These are phyloP conservation scores for Chrysoperla carnea DNA, from an alignment of 1,140 invertebrate genomes.

Conservation along the genomic window DNA sequence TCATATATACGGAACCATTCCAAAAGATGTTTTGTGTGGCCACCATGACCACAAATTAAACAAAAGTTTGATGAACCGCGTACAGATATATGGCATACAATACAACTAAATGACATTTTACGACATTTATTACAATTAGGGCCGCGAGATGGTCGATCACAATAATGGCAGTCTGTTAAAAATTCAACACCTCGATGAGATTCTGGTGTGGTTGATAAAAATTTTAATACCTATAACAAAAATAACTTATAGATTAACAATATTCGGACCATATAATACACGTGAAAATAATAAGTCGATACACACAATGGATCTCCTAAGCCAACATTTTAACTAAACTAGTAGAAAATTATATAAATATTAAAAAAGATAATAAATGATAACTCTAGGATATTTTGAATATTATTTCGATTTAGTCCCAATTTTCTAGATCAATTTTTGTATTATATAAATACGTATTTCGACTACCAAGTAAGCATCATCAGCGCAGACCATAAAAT, in stretches of 20 bases:
- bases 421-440: too few relatives aligned
- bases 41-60: constrained; percentile 76
- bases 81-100: constrained; percentile 71
- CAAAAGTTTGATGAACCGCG: constrained; percentile 70
- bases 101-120: constrained; percentile 34
- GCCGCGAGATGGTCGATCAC: constrained; percentile 35
- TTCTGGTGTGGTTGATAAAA: constrained; percentile 36
- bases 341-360: too few relatives aligned
- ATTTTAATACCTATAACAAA: constrained; percentile 49
- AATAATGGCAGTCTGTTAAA: constrained; percentile 52
- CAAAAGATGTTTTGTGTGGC: constrained; percentile 65
- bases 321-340: too few relatives aligned
- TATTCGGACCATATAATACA: too few relatives aligned
- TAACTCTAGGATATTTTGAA: too few relatives aligned
- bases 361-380: too few relatives aligned
- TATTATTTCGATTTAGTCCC: too few relatives aligned
- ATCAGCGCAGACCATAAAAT: too few relatives aligned
- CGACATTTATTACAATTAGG: constrained; percentile 33
- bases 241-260: not conserved
- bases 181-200: constrained; percentile 55
- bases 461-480: too few relatives aligned
- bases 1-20: constrained; percentile 56
- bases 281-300: too few relatives aligned
- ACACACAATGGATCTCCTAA: too few relatives aligned
- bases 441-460: too few relatives aligned